Percentiles rank a stretch among this genome's conserved stretches.
These are phyloP conservation scores for Bilobella aurantiaca DNA, from an alignment of 1,140 invertebrate species.

Conservation along the genomic window DNA sequence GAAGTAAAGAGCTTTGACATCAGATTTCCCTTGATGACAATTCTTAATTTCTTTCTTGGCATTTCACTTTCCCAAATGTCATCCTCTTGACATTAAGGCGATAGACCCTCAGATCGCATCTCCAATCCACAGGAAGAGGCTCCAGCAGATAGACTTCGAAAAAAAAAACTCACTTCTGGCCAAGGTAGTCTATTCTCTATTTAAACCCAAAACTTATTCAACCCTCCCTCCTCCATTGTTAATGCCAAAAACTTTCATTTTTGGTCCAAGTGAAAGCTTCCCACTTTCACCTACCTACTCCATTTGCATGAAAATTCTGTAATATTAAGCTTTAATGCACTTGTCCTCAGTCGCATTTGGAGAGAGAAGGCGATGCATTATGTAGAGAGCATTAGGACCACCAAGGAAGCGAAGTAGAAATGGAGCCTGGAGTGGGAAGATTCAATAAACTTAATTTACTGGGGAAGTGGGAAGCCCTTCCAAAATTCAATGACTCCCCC, in stretches of 20 bases:
- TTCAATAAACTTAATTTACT: slow-evolving; percentile 5
- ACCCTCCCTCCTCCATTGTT: background rate
- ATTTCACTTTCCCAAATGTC: slow-evolving; percentile 26
- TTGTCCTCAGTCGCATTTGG: background rate
- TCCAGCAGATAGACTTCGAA: too few relatives aligned
- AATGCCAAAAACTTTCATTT: background rate
- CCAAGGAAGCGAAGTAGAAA: background rate
- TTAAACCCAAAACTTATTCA: too few relatives aligned
- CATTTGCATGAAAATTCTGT: background rate
- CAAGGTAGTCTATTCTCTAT: too few relatives aligned
- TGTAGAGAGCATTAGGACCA: background rate
- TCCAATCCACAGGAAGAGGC: too few relatives aligned
- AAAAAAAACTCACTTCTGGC: too few relatives aligned
- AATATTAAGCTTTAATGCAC: slow-evolving; percentile 1
- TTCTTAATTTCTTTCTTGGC: slow-evolving; percentile 25
- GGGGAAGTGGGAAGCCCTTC: background rate
- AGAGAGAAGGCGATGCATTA: background rate
- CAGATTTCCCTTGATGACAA: slow-evolving; percentile 16
- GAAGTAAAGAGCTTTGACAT: background rate
- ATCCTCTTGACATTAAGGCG: slow-evolving; percentile 23
- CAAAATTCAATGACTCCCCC: background rate
- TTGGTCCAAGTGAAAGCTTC: too few relatives aligned
- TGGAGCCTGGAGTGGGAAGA: background rate
- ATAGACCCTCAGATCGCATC: too few relatives aligned
- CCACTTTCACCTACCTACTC: background rate